Base-by-base conservation (phyloP, 2,113 vertebrate species). In the Reinhardtius hippoglossoides region DNA sequence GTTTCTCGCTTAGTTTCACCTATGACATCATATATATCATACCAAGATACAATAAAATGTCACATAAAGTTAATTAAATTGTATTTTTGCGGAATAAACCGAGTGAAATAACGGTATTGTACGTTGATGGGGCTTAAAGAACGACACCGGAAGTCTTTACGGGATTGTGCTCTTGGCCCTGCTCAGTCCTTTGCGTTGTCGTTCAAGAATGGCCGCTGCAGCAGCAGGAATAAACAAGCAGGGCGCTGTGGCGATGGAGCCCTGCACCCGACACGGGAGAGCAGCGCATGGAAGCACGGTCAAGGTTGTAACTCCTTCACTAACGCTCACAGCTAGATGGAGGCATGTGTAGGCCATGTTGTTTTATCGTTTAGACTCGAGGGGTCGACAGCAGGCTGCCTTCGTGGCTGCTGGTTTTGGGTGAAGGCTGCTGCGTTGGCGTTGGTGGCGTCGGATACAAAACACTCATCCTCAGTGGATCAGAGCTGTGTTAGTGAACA, bases 181-280 rank as follows among this genome's bases (percentile, higher is more conserved):
- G 74, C 77, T 52, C 61, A 3, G 27, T 46, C 6, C 35, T 75
- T 71, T 80, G 70, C 58, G 82, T 78, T 69, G 84, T 84, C 83
- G 84, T 80, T 46, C 5, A n/a, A 92, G 92, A 92, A 98, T 97
- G 97, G 96, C 95, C 76, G 92, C 92, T 67, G 92, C 93, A 62
- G 92, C 92, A 76, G 91, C 90, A 82, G 91, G 93, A 21, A 94
- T 96, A 95, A 97, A 96, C 94, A 98, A 96, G 93, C 91, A 92
- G n/a, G 92, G 92, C 63, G 52, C 87, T 14, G 84, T 85, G 15
- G 85, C 90, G 0, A 86, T 92, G 87, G 96, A 97, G 50, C 59
- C 93, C 0, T 91, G 94, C 75, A 64, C 86, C 68, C 95, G 96
- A 70, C 95, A 95, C 82, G 93, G 94, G 61, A 93, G 87, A 57